A percentile compares a stretch with the other conserved stretches of the same genome.
These are phyloP conservation scores for Potamarius usumacintae DNA, from an alignment of 2,113 vertebrate genomes.

Conservation along the genomic window DNA sequence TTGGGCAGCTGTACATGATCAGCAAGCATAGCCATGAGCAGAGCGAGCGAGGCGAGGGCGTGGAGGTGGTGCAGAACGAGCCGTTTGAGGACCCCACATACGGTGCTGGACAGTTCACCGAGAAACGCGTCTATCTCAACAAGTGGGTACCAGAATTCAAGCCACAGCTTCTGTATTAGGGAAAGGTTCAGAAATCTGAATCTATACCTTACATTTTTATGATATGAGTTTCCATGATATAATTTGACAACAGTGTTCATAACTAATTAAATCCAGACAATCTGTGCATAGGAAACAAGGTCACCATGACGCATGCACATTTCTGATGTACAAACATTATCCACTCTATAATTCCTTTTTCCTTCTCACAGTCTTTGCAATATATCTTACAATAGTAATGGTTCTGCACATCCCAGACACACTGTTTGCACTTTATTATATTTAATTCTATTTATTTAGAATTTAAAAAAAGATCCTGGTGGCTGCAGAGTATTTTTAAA, in stretches of 20 bases:
- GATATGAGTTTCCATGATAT: neutral
- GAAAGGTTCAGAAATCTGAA: neutral
- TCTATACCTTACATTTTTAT: neutral
- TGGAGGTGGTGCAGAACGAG: constrained; percentile 90
- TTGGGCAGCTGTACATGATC: constrained; percentile 88
- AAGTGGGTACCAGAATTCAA: constrained; percentile 79
- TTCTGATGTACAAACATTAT: neutral
- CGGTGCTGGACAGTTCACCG: constrained; percentile 89
- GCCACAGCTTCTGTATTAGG: constrained; percentile 69
- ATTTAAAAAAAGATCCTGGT: neutral
- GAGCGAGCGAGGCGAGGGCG: constrained; percentile 89
- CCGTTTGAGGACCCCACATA: constrained; percentile 85
- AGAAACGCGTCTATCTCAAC: constrained; percentile 95
- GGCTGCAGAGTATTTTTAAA: neutral
- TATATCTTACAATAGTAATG: neutral
- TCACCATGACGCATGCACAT: neutral
- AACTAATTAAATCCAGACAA: neutral
- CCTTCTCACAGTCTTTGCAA: neutral
- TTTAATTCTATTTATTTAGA: neutral
- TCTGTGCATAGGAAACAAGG: neutral
- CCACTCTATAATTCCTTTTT: no score
- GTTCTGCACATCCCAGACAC: neutral
- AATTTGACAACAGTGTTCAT: neutral
- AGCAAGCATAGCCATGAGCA: constrained; percentile 90
- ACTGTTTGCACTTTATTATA: neutral